These are phyloP conservation scores for Myotis myotis DNA, from an alignment of 2,797 vertebrate genomes.

Conservation along the genomic window DNA sequence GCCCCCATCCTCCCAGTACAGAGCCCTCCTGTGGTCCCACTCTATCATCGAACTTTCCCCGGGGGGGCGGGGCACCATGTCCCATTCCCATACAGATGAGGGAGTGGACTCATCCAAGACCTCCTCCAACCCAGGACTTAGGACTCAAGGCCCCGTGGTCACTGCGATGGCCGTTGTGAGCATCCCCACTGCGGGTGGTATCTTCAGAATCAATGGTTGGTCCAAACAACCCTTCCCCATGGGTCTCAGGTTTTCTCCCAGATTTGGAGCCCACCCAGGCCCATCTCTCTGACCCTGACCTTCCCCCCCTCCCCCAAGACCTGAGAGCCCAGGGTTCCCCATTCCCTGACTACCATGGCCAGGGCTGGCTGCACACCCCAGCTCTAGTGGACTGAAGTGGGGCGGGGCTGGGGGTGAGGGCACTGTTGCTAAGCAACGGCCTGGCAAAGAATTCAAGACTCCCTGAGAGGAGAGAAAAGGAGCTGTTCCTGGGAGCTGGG, in stretches of 20 bases:
- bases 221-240: not conserved
- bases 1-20: not conserved
- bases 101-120: not conserved
- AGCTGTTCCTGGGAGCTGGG: not conserved
- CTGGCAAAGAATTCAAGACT: not conserved
- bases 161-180: not conserved
- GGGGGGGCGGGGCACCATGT: too few species aligned
- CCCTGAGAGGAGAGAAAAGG: not conserved
- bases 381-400: not conserved
- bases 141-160: not conserved
- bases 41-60: too few species aligned
- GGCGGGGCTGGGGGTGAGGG: not conserved
- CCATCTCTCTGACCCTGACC: not conserved
- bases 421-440: constrained; percentile 56
- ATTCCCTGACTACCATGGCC: not conserved
- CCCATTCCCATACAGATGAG: not conserved
- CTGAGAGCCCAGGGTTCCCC: not conserved
- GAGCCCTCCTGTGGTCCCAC: not conserved
- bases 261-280: not conserved
- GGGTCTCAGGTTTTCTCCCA: fast-evolving
- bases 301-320: too few species aligned
- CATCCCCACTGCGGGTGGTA: not conserved
- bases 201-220: not conserved
- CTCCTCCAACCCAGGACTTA: not conserved
- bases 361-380: not conserved